phyloP scores from a whole-genome alignment of 2,888 invertebrate genomes.

The Scaptodrosophila latifasciaeformis region DNA sequence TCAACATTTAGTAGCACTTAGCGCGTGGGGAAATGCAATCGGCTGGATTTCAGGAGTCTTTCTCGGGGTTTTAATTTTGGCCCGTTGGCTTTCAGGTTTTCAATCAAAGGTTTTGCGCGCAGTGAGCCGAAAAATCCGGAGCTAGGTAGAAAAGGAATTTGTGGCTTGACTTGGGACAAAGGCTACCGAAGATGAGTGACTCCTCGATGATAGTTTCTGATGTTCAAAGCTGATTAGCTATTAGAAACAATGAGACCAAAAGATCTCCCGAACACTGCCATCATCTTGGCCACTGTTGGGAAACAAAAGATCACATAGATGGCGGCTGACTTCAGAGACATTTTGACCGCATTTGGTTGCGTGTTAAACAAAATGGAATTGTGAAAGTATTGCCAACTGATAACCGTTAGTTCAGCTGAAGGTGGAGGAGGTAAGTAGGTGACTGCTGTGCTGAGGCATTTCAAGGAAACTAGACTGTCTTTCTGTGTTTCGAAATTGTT shows the following conservation, averaged over 20 bases:
- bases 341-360: background rate
- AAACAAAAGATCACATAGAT: background rate
- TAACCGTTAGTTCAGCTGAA: conserved; percentile 19
- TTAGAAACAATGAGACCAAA: no score
- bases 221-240: conserved; percentile 15
- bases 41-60: no score
- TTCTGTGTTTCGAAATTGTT: no score
- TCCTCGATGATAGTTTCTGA: background rate
- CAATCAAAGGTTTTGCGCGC: conserved; percentile 6
- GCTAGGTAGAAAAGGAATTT: no score
- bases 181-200: conserved; percentile 6
- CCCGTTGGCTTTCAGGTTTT: no score
- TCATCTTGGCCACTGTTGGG: background rate
- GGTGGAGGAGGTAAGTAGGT: no score
- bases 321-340: conserved; percentile 13
- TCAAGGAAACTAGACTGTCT: conserved; percentile 10
- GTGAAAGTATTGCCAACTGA: conserved; percentile 26
- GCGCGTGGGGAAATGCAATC: background rate
- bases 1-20: background rate
- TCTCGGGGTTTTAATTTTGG: no score
- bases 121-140: no score
- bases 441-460: no score
- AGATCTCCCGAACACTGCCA: background rate
- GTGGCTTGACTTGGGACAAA: background rate
- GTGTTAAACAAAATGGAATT: conserved; percentile 10